These are phyloP conservation scores for Lepidocyrtoides sp. DNA, from an alignment of 2,888 invertebrate genomes.

Conservation along the genomic window DNA sequence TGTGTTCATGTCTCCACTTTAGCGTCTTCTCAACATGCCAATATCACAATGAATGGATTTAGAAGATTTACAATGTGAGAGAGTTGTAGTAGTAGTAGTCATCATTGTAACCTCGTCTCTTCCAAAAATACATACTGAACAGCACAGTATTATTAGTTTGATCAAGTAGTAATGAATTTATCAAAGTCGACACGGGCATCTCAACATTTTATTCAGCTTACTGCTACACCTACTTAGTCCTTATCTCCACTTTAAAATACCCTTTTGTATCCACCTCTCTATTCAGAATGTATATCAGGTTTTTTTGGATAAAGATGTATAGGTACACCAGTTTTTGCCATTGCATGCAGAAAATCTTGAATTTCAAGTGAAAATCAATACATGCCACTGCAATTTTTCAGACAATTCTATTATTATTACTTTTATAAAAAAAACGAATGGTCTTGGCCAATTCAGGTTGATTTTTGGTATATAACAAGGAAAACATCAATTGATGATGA, in stretches of 20 bases:
- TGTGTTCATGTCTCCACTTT: constrained; percentile 17
- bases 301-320: too few species aligned
- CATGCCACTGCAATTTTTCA: constrained; percentile 25
- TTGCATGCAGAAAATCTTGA: constrained; percentile 35
- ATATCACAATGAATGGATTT: neutral
- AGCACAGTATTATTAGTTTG: neutral
- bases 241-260: neutral
- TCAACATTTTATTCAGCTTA: neutral
- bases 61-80: too few species aligned
- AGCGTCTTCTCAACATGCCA: constrained; percentile 4
- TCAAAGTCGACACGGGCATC: constrained; percentile 30
- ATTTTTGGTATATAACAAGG: neutral
- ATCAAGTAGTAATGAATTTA: constrained; percentile 33
- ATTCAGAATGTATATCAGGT: neutral
- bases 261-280: neutral
- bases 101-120: neutral
- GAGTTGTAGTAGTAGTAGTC: too few species aligned
- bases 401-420: neutral
- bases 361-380: constrained; percentile 38
- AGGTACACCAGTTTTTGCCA: neutral
- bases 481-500: neutral
- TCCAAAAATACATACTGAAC: neutral
- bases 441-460: neutral
- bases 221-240: neutral
- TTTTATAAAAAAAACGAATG: neutral